These are phyloP conservation scores for Anolis apletophallus DNA, from an alignment of 2,797 vertebrate genomes.

Conservation along the genomic window DNA sequence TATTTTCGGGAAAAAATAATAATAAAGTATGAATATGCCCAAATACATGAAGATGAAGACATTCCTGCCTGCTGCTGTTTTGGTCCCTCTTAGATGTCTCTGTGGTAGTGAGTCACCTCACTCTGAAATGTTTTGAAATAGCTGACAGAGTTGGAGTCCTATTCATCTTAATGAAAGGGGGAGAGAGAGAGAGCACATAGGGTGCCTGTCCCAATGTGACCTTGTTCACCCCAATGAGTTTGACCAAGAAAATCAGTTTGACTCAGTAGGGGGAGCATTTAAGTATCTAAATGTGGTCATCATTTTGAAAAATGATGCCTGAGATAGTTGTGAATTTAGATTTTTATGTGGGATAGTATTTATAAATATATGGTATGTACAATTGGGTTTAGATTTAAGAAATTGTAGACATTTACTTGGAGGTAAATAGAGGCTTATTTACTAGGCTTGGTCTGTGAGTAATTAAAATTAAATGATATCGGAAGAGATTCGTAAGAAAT, in stretches of 20 bases:
- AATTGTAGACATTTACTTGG: background rate
- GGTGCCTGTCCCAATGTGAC: background rate
- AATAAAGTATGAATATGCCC: background rate
- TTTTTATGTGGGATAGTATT: background rate
- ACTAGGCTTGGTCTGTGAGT: too few relatives aligned
- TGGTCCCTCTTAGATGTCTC: background rate
- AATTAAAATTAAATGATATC: too few relatives aligned
- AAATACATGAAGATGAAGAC: background rate
- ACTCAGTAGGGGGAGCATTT: too few relatives aligned
- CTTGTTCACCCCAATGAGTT: background rate
- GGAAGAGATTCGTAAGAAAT: too few relatives aligned
- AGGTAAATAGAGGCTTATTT: background rate
- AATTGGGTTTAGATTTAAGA: background rate
- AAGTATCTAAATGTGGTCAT: background rate
- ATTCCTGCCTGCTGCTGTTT: background rate
- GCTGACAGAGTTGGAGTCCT: background rate
- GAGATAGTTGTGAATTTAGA: background rate
- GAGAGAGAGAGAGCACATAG: too few relatives aligned
- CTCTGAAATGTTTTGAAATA: slow-evolving; percentile 2
- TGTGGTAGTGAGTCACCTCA: slow-evolving; percentile 23
- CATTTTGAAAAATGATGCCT: background rate
- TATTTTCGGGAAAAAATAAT: slow-evolving; percentile 69
- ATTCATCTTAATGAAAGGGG: background rate
- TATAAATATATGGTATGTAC: too few relatives aligned
- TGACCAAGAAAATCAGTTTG: background rate